Evolutionary conservation across 2,888 invertebrate genomes (phyloP), one percentile per base, ranked within the genome.

Genomic region (Electrophaes corylata): DNA sequence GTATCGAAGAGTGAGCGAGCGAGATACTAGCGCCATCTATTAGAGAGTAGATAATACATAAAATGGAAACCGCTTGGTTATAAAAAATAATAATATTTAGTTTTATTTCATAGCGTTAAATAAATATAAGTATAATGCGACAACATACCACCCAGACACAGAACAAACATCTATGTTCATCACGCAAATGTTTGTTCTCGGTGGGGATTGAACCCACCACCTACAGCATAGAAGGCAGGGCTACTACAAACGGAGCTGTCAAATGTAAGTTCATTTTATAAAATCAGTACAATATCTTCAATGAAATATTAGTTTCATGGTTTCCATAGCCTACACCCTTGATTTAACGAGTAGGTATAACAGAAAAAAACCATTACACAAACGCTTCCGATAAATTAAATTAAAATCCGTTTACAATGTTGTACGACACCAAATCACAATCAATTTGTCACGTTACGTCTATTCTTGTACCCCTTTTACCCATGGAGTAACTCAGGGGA

Each of bases 371-470:
- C 33, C 60, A 62, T 57, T 46, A 64, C 62, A 55, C 61, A 70
- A 78, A 78, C 69, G 74, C 73, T 74, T 72, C 78, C 73, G 75
- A 70, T 73, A 76, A 76, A 79, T 80, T 78, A 70, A 78, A 81
- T 81, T 79, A 68, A 76, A 77, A 78, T 77, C 77, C 73, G 73
- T 83, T 82, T 78, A 79, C 73, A 78, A 78, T 75, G 79, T 82
- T 76, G 77, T 76, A 76, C 74, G 74, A 79, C 76, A 79, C 72
- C 73, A 77, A 82, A 82, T 84, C 79, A 82, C 80, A 88, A 88
- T 88, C 86, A 90, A 90, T 90, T 90, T 84, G 85, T 80, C 78
- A 83, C 82, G 83, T 79, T 75, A 77, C 77, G 65, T 75, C 76
- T 73, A 79, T 79, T 80, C 77, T 72, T 67, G 68, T 79, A 89